Evolutionary conservation across 2,888 invertebrate genomes (phyloP).

Genomic region (Elgonia sp.): DNA sequence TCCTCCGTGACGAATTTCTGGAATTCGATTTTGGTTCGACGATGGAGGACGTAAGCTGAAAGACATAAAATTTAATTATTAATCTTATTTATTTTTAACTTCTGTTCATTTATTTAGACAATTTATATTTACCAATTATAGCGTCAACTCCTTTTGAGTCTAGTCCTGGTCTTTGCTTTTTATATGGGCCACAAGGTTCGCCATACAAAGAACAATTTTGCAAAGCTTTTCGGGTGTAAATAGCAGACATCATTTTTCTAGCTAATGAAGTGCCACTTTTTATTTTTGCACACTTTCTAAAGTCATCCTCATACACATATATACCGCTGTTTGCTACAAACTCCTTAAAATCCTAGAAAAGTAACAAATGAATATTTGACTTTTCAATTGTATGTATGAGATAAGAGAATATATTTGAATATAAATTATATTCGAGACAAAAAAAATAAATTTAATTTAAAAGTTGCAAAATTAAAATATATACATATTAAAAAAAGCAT

Average conservation of each 20-base stretch:
- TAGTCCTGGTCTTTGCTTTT: conserved; percentile 27
- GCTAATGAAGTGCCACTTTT: conserved; percentile 33
- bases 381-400: too few species aligned
- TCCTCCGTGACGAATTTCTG: conserved; percentile 24
- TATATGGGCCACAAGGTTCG: conserved; percentile 7
- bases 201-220: conserved; percentile 27
- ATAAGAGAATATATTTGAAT: too few species aligned
- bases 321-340: conserved; percentile 21
- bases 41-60: conserved; percentile 37
- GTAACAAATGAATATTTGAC: background rate
- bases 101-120: too few species aligned
- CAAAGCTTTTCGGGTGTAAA: conserved; percentile 27
- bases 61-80: conserved; percentile 7
- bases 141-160: conserved; percentile 36
- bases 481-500: too few species aligned
- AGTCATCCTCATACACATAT: conserved; percentile 38
- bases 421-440: too few species aligned
- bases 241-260: conserved; percentile 38
- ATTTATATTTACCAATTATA: conserved; percentile 26
- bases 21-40: background rate
- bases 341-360: conserved; percentile 29
- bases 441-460: too few species aligned
- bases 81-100: background rate
- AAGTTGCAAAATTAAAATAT: too few species aligned
- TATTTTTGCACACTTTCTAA: conserved; percentile 13